Evolutionary conservation across 2,888 invertebrate genomes (phyloP).

Genomic region (Phasia obesa): DNA sequence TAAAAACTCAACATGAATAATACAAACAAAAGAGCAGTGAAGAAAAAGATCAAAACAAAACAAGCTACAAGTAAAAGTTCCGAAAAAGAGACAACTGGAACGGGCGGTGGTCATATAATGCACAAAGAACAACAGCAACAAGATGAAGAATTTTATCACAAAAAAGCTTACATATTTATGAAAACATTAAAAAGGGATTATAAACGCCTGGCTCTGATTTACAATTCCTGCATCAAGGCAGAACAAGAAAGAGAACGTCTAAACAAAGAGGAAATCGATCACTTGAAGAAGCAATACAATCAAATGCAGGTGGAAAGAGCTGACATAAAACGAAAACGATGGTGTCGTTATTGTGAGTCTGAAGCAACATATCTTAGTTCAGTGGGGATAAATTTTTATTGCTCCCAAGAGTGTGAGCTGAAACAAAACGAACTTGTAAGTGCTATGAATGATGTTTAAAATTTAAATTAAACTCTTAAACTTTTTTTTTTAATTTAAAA

Average conservation of each 20-base stretch:
- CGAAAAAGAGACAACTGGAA: background rate
- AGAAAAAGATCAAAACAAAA: background rate
- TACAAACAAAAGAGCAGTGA: background rate
- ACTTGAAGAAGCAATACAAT: conserved; percentile 42
- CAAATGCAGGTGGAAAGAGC: conserved; percentile 63
- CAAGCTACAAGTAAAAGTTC: background rate
- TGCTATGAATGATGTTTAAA: background rate
- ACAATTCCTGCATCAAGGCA: conserved; percentile 3
- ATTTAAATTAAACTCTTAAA: background rate
- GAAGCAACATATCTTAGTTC: conserved; percentile 69
- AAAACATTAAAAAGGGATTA: conserved; percentile 39
- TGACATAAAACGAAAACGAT: conserved; percentile 73
- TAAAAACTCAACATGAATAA: background rate
- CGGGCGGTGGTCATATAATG: too few relatives aligned
- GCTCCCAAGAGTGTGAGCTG: conserved; percentile 69
- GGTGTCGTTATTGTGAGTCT: conserved; percentile 73
- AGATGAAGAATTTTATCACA: conserved; percentile 6
- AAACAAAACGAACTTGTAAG: conserved; percentile 36
- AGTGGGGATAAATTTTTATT: conserved; percentile 62
- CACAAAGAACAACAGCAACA: background rate
- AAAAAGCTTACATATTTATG: conserved; percentile 7
- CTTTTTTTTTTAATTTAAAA: background rate
- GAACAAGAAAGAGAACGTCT: conserved; percentile 37
- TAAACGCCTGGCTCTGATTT: conserved; percentile 4
- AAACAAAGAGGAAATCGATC: conserved; percentile 57